Base-by-base conservation (phyloP, 2,113 vertebrate species). In the Boulengerochromis microlepis region DNA sequence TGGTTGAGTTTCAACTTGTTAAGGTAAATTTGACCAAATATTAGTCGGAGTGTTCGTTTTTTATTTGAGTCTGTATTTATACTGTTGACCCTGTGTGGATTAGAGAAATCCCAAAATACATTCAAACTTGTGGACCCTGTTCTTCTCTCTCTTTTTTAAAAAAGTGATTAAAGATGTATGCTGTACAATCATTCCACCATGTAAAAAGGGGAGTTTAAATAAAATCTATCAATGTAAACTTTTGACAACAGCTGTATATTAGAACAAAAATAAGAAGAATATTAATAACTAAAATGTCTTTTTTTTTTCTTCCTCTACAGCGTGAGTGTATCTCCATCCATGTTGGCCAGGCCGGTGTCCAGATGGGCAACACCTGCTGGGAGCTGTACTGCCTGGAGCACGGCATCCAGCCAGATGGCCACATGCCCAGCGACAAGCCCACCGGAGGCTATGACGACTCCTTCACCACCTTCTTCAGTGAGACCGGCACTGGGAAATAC, bases 391-490 rank as follows among this genome's bases (percentile, higher is more conserved):
- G 94, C 16, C 86, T 95, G 91, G 94, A 95, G 90, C 94, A 95
- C 15, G 90, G 92, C 85, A 95, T 95, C 90, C 87, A 93, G 91
- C 93, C 87, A 0, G 95, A 96, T 22, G 95, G 95, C 8, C 83
- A 85, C 2, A 96, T 95, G 94, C 90, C 90, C 81, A 78, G 0
- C 5, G 7, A 82, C 3, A 93, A 90, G 86, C 57, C 88, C 7
- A 0, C 15, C 2, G 2, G 64, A 1, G 86, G 90, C 61, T 74
- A 91, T 8, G 94, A 96, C 1, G 94, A 96, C 90, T 96, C 95
- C 80, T 96, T 95, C 91, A 95, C 94, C 59, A 96, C 95, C 19
- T 96, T 96, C 90, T 96, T 96, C 85, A 96, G 94, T 13, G 93
- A 95, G 56, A 96, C 95, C 0, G 94, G 94, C 61, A 84, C 38